Conservation (phyloP, 2,888 invertebrate species). For the Tinea trinotella region DNA sequence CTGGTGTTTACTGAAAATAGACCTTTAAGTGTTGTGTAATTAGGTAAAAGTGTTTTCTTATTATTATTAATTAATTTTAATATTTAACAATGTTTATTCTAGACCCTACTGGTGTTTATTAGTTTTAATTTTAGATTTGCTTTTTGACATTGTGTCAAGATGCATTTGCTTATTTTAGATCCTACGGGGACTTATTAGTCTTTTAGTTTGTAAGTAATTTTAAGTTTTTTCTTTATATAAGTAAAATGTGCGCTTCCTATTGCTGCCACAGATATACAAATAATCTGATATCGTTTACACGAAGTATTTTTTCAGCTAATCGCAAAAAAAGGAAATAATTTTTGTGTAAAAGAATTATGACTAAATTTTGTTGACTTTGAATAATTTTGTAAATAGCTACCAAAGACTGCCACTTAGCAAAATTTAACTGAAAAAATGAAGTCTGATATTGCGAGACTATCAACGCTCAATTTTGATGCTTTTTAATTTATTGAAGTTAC, state of each 20-base stretch:
- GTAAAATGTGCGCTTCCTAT: conserved; percentile 7
- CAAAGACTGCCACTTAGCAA: conserved; percentile 54
- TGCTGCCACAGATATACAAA: conserved; percentile 24
- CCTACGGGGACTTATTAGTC: conserved; percentile 24
- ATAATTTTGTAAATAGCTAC: conserved; percentile 50
- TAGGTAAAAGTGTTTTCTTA: not conserved
- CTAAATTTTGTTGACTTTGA: not conserved
- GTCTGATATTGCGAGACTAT: conserved; percentile 12
- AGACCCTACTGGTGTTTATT: conserved; percentile 55
- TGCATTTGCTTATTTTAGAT: conserved; percentile 23
- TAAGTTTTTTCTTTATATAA: not conserved
- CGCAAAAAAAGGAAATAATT: conserved; percentile 53
- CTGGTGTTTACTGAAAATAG: conserved; percentile 35
- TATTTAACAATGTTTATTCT: conserved; percentile 37
- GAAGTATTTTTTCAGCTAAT: conserved; percentile 54
- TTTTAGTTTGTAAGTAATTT: conserved; percentile 5
- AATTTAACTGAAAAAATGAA: not conserved
- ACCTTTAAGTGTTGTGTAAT: not conserved
- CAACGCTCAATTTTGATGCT: conserved; percentile 12
- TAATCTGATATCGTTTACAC: conserved; percentile 51
- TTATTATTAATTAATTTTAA: not conserved
- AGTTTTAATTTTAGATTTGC: conserved; percentile 24
- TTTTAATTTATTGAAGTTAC: conserved; percentile 16
- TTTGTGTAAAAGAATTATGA: too few relatives aligned
- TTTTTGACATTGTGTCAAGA: conserved; percentile 24